Base-by-base conservation (phyloP, 2,797 vertebrate genomes). In the Parambassis ranga region DNA sequence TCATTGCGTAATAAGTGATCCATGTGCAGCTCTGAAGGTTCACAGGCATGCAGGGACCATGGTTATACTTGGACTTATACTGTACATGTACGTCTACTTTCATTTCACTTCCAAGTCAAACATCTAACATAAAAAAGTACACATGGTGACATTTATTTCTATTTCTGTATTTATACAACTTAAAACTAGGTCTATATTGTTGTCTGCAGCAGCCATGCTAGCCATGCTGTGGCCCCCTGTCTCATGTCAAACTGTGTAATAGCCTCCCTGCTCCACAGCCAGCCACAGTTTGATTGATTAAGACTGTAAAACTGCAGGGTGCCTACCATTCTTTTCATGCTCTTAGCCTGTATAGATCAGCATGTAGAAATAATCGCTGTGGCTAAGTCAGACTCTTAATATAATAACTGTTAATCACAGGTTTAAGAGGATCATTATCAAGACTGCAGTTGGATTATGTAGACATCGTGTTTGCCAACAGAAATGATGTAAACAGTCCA, bases 361-460 rank as follows among this genome's bases (percentile, higher is more conserved):
- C 19, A 11, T 8, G n/a, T n/a, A n/a, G n/a, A n/a, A n/a, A n/a
- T n/a, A n/a, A n/a, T 11, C 7, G 4, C 28, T 27, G 28, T 41
- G 26, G 10, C 23, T 27, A 1, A 26, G 14, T 10, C 5, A 32
- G 8, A 11, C 6, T 11, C 9, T 20, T 10, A 10, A 14, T 18
- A 7, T 41, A 26, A 61, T 55, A n/a, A 22, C 22, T 71, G 7
- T 63, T 66, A 16, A 2, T 48, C 28, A 16, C 82, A 94, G 93
- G 93, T 86, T 89, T 94, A 80, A 87, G 91, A 87, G 93, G 92
- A 62, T 93, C 92, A 32, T 76, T 94, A 85, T 93, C 94, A 13
- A 90, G 95, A 70, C 94, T 97, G 23, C 96, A 97, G 78, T 73
- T 97, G 53, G 94, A 94, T 43, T 97, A 97, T 0, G 95, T 97